Base-by-base conservation (phyloP, 2,888 invertebrate species). In the Campoplex capitator region DNA sequence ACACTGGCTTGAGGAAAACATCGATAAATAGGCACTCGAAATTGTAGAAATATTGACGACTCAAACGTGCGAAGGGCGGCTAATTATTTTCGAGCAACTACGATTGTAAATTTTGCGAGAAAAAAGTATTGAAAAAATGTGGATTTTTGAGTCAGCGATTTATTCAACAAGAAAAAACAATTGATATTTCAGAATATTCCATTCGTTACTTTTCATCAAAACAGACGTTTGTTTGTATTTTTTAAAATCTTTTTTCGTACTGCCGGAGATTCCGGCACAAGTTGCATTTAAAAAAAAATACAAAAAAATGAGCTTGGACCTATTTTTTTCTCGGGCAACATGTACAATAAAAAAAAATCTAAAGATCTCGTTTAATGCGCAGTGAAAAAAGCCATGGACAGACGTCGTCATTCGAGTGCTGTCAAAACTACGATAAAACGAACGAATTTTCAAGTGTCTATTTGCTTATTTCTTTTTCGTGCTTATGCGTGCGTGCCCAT, bases 401-500 rank as follows among this genome's bases (percentile, higher is more conserved):
- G 51, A 51, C 51, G 18, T 11, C 23, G 58, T 32, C 28, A 13
- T 13, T 58, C 58, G 11, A 58, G 58, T 32, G 28, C 13, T 58
- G 4, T 11, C 28, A 28, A 32, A 58, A 32, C 62, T 62, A 71
- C 32, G 23, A 23, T 62, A 48, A 35, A 70, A 45, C 48, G 48
- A 74, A 8, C 74, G 74, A 45, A 73, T 76, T 48, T 48, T 65
- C 51, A 54, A 70, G 28, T 23, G 45, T 28, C 7, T 71, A n/a
- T 48, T 48, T 56, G 18, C 8, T 67, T 45, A 54, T 45, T 42
- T 42, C 54, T 74, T 23, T 35, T 56, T 81, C 81, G 81, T 81
- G 81, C 81, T 81, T 73, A 73, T 38, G 38, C 73, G 73, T 74
- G 81, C 81, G 74, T 65, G 70, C 71, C 79, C 32, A 79, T n/a